A percentile compares a stretch with the other conserved stretches of the same genome.
Evolutionary conservation across 2,797 vertebrate species (phyloP).

Genomic region (Sebastolobus alascanus): DNA sequence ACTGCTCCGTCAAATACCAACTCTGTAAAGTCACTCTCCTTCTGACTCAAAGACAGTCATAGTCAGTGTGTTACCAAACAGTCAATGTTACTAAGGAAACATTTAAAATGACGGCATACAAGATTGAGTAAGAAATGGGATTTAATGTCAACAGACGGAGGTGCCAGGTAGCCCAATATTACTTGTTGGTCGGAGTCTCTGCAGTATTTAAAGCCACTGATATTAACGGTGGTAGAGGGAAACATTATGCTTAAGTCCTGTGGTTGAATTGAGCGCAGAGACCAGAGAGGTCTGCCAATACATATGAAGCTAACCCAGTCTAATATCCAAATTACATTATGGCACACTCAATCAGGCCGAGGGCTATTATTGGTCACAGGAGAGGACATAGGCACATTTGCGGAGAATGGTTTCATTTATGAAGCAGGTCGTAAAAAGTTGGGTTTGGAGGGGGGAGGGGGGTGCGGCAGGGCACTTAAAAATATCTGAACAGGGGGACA

Average conservation of each 20-base stretch:
- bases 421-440: constrained; percentile 79
- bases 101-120: constrained; percentile 71
- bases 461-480: constrained; percentile 70
- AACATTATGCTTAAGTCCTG: constrained; percentile 75
- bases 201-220: constrained; percentile 70
- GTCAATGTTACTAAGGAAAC: constrained; percentile 79
- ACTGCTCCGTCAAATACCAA: constrained; percentile 16
- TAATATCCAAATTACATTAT: constrained; percentile 81
- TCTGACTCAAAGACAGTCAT: constrained; percentile 42
- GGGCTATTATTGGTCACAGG: constrained; percentile 79
- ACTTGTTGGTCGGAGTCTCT: constrained; percentile 66
- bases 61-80: constrained; percentile 75
- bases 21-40: constrained; percentile 44
- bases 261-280: constrained; percentile 74
- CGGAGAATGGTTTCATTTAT: constrained; percentile 84
- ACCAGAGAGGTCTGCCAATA: constrained; percentile 73
- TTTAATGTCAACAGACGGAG: constrained; percentile 78
- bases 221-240: constrained; percentile 81
- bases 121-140: constrained; percentile 67
- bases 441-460: constrained; percentile 42
- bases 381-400: constrained; percentile 79
- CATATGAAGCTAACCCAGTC: constrained; percentile 68
- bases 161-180: constrained; percentile 80
- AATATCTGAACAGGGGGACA: constrained; percentile 73
- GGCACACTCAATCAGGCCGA: constrained; percentile 70